Base-by-base conservation (phyloP, 2,113 vertebrate species). In the Indicator maculatus region DNA sequence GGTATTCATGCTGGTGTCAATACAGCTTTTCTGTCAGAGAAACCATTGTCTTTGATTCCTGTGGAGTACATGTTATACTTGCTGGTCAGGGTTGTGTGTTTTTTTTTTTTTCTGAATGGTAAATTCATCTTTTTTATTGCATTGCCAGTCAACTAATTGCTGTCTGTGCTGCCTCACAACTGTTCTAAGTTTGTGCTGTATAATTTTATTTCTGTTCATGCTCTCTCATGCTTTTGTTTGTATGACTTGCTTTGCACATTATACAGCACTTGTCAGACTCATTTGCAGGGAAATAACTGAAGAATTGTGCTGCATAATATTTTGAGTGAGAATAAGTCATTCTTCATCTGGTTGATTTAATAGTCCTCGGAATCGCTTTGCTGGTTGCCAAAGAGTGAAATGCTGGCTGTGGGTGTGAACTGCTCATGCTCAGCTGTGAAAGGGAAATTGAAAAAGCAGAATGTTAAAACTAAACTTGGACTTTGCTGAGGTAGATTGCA, bases 1-100 rank as follows among this genome's bases (percentile, higher is more conserved):
- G 23, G 38, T 86, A 90, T 95, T 95, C 73, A 83, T 38, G 31
- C 72, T 86, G 45, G 82, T 91, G 83, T 93, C 33, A 81, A 61
- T 56, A 64, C 59, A 84, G 55, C 64, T 77, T 27, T 66, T 82
- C 72, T 91, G 28, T 44, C 28, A 65, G 87, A 81, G 84, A 41
- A 87, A 21, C 39, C 28, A 56, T 93, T 93, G 87, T 94, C 72
- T 88, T 61, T 83, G 76, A 23, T 71, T 88, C 30, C 10, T 45
- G 27, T 52, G 66, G 38, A 64, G 77, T 31, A 20, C 23, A 11
- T 36, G 26, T 52, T 90, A 55, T 27, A 28, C 1, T 3, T 74
- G 64, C 56, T 83, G 21, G 64, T 95, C 45, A 67, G 52, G 33
- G 44, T 3, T 52, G 41, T 44, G 50, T 52, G 50, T 52, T 52